Evolutionary conservation across 2,888 invertebrate genomes (phyloP), one percentile per base, ranked within the genome.

Genomic region (Cetonia aurata): DNA sequence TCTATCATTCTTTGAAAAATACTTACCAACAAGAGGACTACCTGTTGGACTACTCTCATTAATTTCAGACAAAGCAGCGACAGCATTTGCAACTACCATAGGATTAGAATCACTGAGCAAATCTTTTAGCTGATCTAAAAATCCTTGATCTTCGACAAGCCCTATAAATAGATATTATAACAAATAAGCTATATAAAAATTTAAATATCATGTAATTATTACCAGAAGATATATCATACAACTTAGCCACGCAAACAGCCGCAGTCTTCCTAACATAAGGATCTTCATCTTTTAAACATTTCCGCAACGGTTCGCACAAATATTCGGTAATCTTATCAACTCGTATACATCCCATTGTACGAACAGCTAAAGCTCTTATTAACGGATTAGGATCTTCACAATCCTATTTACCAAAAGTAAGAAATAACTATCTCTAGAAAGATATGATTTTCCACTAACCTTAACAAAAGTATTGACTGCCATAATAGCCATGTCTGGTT

Each of bases 321-420:
- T 99, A 99, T 86, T 99, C 99, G 0, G 99, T 99, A 80, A 99
- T 99, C 88, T 99, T 99, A 87, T 99, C 99, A 68, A 99, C 99
- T 12, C 99, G 91, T 82, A 99, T 99, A 84, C 99, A 99, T 67
- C 99, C 99, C 99, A 99, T 99, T 15, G 99, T 99, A 71, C 99
- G 89, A 37, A 99, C 99, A 42, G 99, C 99, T 81, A 99, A 86
- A 1, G 99, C 99, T 76, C 99, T 91, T 82, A 99, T 99, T 83
- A 99, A 87, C 37, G 99, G 99, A 88, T 99, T 99, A 10, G 98
- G 96, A 86, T 99, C 99, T 88, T 99, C 99, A 86, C 99, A 99
- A 86, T 99, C 99, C 96, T 97, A 74, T 65, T 70, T 70, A 71
- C 42, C 19, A 44, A 55, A 66, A 19, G 15, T 56, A 9, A 17